A percentile compares a stretch with the other conserved stretches of the same genome.
These are phyloP conservation scores for Vanessa atalanta DNA, from an alignment of 1,140 invertebrate genomes.

Conservation along the genomic window DNA sequence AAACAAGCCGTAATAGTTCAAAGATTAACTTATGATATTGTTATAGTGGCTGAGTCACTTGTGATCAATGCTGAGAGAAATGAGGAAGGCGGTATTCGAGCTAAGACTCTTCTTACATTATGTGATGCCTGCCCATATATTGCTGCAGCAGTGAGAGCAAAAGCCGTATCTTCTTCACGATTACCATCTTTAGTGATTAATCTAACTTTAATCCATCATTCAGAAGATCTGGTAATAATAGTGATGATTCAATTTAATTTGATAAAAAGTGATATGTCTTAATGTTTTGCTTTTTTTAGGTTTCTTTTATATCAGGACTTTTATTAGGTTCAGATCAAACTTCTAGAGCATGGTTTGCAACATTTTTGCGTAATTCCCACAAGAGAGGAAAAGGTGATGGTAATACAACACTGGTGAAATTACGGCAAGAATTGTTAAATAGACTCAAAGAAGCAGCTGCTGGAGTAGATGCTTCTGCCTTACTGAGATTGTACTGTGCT, in stretches of 20 bases:
- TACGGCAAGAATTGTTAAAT: slow-evolving; percentile 90
- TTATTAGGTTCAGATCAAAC: slow-evolving; percentile 94
- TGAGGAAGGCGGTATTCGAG: slow-evolving; percentile 86
- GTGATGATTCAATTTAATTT: slow-evolving; percentile 13
- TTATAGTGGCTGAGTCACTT: slow-evolving; percentile 89
- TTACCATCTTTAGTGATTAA: slow-evolving; percentile 93
- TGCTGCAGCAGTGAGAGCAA: slow-evolving; percentile 89
- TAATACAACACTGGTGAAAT: slow-evolving; percentile 85
- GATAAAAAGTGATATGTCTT: not conserved
- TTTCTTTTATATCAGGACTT: slow-evolving; percentile 95
- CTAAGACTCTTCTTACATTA: slow-evolving; percentile 86
- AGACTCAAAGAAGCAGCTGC: slow-evolving; percentile 77
- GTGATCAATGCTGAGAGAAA: slow-evolving; percentile 94
- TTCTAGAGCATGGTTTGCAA: slow-evolving; percentile 94
- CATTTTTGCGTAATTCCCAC: slow-evolving; percentile 94
- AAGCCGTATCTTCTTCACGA: slow-evolving; percentile 92
- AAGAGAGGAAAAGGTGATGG: slow-evolving; percentile 90
- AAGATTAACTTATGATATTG: slow-evolving; percentile 4
- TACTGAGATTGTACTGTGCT: slow-evolving; percentile 91
- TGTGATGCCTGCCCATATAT: slow-evolving; percentile 95
- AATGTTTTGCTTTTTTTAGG: slow-evolving; percentile 60
- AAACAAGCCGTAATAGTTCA: too few relatives aligned
- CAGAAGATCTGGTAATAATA: slow-evolving; percentile 71
- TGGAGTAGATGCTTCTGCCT: slow-evolving; percentile 71
- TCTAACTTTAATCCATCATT: slow-evolving; percentile 82